Evolutionary conservation across 2,888 invertebrate genomes (phyloP), one percentile per base, ranked within the genome.

Genomic region (Achlya flavicornis): DNA sequence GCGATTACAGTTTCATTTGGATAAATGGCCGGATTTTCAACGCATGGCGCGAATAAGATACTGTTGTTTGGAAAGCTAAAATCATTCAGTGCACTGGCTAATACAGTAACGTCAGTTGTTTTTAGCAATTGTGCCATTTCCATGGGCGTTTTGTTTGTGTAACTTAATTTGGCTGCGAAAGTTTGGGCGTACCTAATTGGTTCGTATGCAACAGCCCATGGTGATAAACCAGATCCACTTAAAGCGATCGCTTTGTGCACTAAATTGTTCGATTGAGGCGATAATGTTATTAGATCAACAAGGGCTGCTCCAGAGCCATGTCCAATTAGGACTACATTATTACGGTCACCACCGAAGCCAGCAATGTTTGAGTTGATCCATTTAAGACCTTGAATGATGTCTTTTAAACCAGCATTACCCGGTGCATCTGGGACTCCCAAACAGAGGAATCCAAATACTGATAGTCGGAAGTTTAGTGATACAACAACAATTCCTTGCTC

Each of bases 341-440:
- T 94, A 0, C 96, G 95, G 85, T 98, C 95, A 0, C 97, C 84
- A 32, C 81, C 80, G 38, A 84, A 84, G 11, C 72, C 73, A 4
- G 66, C 78, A 19, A 84, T 81, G 80, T 98, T 97, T 62, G 95
- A 93, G 72, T 95, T 94, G 0, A 97, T 93, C 97, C 97, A 97
- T 69, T 94, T 85, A 63, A 98, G 88, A 0, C 97, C 97, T 89
- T 97, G 94, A 68, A 96, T 95, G 69, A 98, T 97, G 83, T 98
- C 98, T 83, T 96, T 96, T 33, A 98, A 86, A 0, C 98, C 98
- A 71, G 97, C 96, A 83, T 98, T 98, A 0, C 98, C 98, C 0
- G 97, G 95, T 1, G 95, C 95, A 73, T 95, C 95, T 8, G 85
- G 71, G 0, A 92, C 93, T 14, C 95, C 95, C 62, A 95, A 83